A percentile compares a stretch with the other conserved stretches of the same genome.
These are phyloP conservation scores for Bos taurus DNA, from an alignment of 2,113 vertebrate species.

Conservation along the genomic window ARS-UCD2.0 NC_037329.1:105384501-105385000, in stretches of 20 bases:
- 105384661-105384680: neutral
- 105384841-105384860: neutral
- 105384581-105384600: neutral
- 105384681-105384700: fast-evolving
- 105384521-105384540: neutral
- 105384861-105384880: neutral
- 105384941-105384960: neutral
- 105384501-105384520: neutral
- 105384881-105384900: neutral
- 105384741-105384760: neutral
- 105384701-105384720: neutral
- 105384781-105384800: neutral
- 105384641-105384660: fast-evolving
- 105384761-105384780: neutral
- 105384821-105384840: neutral
- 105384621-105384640: neutral
- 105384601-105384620: neutral
- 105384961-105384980: neutral
- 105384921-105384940: neutral
- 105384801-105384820: neutral
- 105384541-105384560: neutral
- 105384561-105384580: neutral
- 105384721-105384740: neutral
- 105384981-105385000: neutral
- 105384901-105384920: neutral